Base-by-base conservation (phyloP, 2,888 invertebrate species). In the Sisyra nigra region DNA sequence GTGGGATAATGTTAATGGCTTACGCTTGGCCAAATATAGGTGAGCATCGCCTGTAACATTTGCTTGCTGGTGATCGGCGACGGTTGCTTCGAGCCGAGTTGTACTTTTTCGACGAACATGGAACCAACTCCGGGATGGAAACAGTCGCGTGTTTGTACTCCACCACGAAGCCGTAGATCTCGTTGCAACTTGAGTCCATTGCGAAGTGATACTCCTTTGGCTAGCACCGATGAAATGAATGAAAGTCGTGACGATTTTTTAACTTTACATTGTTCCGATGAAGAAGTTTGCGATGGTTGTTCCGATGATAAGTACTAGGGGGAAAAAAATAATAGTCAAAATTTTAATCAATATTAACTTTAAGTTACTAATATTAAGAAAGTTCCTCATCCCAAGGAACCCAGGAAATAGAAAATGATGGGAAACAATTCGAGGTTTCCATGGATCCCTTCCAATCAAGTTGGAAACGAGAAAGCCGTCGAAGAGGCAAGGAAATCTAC, bases 1-100 rank as follows among this genome's bases (percentile, higher is more conserved):
- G n/a, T n/a, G n/a, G n/a, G n/a, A n/a, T n/a, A n/a, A n/a, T n/a
- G n/a, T n/a, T n/a, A n/a, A n/a, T n/a, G n/a, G n/a, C n/a, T n/a
- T n/a, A 84, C 85, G 70, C 87, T 83, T 18, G 97, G 97, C 97
- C 97, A 97, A 45, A 97, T 83, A 65, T 94, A 92, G 41, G 74
- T 74, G 59, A 88, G 61, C 91, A 97, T 93, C 41, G 83, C 82
- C 50, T 72, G 73, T 19, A 93, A 57, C 83, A 96, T 93, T 55
- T 89, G 79, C 53, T 66, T 54, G 48, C 81, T 72, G 7, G 80
- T 70, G 47, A 88, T 74, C 40, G 73, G 66, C 44, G 59, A 48
- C 54, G 67, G 67, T 34, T 68, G 65, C 56, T 74, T 68, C 14
- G 66, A 56, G 29, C 66, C 70, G 52, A 77, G 55, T 55, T 73